Evolutionary conservation across 2,113 vertebrate genomes (phyloP), one percentile per base, ranked within the genome.

Genomic region (Micromys minutus): DNA sequence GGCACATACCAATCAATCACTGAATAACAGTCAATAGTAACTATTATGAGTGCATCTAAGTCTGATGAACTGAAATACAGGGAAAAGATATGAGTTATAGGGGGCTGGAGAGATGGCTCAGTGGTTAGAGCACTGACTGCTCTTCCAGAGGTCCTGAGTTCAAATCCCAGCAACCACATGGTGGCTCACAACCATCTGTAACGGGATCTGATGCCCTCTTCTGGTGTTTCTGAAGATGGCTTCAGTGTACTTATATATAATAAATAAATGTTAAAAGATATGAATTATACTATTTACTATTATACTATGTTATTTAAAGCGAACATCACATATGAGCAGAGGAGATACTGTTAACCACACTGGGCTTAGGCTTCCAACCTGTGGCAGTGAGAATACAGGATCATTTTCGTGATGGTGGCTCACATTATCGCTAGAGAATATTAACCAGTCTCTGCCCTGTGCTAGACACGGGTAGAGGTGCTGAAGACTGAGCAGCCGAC

Each of bases 301-400:
- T n/a, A n/a, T n/a, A n/a, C n/a, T n/a, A n/a, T 52, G 50, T 52
- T 89, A 74, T 93, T 93, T 89, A 89, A 94, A 94, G 63, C 55
- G 75, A 67, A 74, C 10, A 72, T 76, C 4, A 59, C 87, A 87
- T 59, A 61, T 5, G 80, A 83, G 55, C 42, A 42, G 24, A 26
- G 87, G 11, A 67, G 81, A 76, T 93, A 65, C 2, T 22, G 15
- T 90, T 67, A 79, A 63, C 12, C n/a, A 87, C 0, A 77, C 6
- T 17, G 52, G 61, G 45, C 61, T 85, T 69, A 75, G 52, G 17
- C 5, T 92, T 34, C 17, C 2, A 47, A 29, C 31, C 22, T 15
- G 11, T 74, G 83, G 42, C 36, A 34, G 29, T 4, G 59, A 76
- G 3, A 71, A n/a, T 7, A 36, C 22, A 86, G 65, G 24, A 21